Evolutionary conservation across 2,797 vertebrate genomes (phyloP).

Genomic region (Hapalemur alaotrensis): DNA sequence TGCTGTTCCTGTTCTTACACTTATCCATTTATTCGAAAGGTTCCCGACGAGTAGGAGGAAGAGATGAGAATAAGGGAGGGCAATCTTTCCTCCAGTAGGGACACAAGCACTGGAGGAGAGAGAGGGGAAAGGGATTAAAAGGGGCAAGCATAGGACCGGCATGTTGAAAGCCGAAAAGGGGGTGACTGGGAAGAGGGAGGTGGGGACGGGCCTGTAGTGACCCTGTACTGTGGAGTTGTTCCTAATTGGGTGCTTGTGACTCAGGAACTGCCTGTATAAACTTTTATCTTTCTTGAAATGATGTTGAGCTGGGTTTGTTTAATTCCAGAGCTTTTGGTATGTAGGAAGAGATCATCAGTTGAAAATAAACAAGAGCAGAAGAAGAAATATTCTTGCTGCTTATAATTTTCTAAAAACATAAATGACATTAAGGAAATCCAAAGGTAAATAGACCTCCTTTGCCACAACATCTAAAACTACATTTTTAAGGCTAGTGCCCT

Average conservation of each 20-base stretch:
- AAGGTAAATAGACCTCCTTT: background rate
- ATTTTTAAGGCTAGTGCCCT: background rate
- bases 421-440: background rate
- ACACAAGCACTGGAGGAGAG: fast-evolving
- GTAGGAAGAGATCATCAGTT: background rate
- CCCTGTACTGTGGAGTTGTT: fast-evolving
- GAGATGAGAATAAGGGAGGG: background rate
- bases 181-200: background rate
- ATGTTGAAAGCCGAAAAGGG: background rate
- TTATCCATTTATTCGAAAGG: background rate
- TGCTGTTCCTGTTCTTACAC: background rate
- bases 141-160: background rate
- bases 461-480: background rate
- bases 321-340: background rate
- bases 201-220: background rate
- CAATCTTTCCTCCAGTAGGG: background rate
- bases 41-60: background rate
- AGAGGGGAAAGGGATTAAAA: no score
- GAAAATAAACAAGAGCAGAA: background rate
- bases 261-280: fast-evolving
- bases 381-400: background rate
- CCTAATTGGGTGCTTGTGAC: background rate
- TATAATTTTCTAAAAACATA: background rate
- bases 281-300: background rate
- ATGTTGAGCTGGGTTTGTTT: background rate